Base-by-base conservation (phyloP, 1,140 invertebrate genomes). In the Ceratitis capitata region DNA sequence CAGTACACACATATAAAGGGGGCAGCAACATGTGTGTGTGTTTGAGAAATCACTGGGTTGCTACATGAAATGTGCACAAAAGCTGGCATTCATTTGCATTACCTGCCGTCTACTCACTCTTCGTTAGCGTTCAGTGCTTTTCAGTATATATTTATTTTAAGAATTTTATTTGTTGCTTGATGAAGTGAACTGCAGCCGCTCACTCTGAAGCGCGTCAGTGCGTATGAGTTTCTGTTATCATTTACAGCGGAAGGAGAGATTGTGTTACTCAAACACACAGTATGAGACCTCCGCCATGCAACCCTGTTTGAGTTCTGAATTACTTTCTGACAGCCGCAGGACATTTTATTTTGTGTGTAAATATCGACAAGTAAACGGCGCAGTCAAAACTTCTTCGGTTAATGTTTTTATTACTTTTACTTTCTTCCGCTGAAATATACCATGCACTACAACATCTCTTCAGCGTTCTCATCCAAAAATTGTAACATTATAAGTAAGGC, bases 391-490 rank as follows among this genome's bases (percentile, higher is more conserved):
- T 78, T 78, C 39, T 42, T 45, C 23, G 39, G 69, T 78, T 78
- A 78, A 78, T 78, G 69, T 78, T 78, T 78, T 78, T 78, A 78
- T 45, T 78, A 78, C 69, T 78, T 78, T 78, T 78, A 78, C 39
- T 78, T 78, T 10, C 39, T 14, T 78, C n/a, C 69, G 32, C 9
- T n/a, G 3, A 6, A 78, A n/a, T 56, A n/a, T 56, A 56, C 51
- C 14, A 14, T n/a, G 3, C n/a, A 56, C 51, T 12, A 5, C 45
- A 53, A 16, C 19, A n/a, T n/a, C n/a, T n/a, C n/a, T n/a, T n/a
- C n/a, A n/a, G n/a, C 51, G 51, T n/a, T 19, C 26, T 3, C 7
- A 61, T 26, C 6, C 6, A 1, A n/a, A n/a, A n/a, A 32, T 1
- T 61, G 26, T n/a, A 61, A 26, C 23, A 64, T 12, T 10, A n/a